phyloP scores from a whole-genome alignment of 1,140 invertebrate species.

The Drosophila trapezifrons region DNA sequence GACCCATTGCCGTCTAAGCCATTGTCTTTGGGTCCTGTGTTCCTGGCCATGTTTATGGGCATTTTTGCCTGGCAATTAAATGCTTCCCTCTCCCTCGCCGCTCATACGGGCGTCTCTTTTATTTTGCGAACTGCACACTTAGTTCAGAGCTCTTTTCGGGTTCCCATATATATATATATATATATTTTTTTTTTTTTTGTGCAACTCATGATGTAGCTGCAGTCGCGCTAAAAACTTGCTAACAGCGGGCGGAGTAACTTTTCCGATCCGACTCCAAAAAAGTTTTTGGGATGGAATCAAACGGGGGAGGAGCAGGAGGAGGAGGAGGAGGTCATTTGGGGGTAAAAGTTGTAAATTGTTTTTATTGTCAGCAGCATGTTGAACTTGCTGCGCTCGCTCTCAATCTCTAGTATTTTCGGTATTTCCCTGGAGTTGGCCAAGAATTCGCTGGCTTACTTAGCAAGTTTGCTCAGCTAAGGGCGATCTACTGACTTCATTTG shows the following conservation, averaged over 20 bases:
- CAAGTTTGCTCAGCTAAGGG: slow-evolving; percentile 8
- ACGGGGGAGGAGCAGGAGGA: slow-evolving; percentile 11
- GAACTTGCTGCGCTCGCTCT: not conserved
- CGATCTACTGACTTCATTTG: slow-evolving; percentile 22
- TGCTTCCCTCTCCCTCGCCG: not conserved
- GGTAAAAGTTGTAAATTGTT: slow-evolving; percentile 55
- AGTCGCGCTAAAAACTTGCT: slow-evolving; percentile 59
- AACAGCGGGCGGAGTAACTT: slow-evolving; percentile 33
- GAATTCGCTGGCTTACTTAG: slow-evolving; percentile 27
- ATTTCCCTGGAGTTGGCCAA: slow-evolving; percentile 20
- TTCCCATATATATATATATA: not conserved
- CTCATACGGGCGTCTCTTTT: not conserved
- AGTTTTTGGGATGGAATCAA: slow-evolving; percentile 17
- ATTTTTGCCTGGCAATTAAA: slow-evolving; percentile 51
- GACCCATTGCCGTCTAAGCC: slow-evolving; percentile 43
- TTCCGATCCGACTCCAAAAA: slow-evolving; percentile 49
- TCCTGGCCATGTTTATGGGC: slow-evolving; percentile 46
- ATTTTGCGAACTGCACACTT: not conserved
- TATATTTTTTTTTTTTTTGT: slow-evolving; percentile 16
- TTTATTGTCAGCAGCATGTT: slow-evolving; percentile 54
- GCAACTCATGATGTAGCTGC: slow-evolving; percentile 59
- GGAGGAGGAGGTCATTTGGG: slow-evolving; percentile 24
- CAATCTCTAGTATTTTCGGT: slow-evolving; percentile 25
- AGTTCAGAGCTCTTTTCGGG: not conserved
- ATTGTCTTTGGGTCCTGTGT: slow-evolving; percentile 32